Evolutionary conservation across 2,888 invertebrate genomes (phyloP).

Genomic region (Philereme transversata): DNA sequence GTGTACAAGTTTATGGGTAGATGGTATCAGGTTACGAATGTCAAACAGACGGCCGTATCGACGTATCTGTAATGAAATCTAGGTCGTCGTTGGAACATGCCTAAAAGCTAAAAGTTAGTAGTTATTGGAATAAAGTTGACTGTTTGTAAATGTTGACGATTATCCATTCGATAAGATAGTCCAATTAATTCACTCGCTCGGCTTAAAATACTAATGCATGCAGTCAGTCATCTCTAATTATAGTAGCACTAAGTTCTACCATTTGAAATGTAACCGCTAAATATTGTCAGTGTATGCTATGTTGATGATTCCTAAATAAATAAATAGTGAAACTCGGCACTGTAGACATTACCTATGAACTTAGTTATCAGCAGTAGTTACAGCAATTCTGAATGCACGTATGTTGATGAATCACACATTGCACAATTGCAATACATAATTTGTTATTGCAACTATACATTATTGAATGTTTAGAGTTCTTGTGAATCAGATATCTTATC

Average conservation of each 20-base stretch:
- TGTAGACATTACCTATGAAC: background rate
- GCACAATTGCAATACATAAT: background rate
- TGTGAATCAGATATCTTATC: too few relatives aligned
- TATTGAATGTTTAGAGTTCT: background rate
- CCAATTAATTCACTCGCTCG: too few relatives aligned
- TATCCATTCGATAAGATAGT: background rate
- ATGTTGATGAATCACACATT: background rate
- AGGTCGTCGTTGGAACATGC: constrained; percentile 4
- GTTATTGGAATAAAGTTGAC: background rate
- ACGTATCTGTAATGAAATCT: constrained; percentile 23
- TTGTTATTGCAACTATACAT: too few relatives aligned
- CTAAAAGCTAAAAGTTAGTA: background rate
- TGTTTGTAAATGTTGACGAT: background rate
- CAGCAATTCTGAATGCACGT: too few relatives aligned
- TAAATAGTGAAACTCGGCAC: too few relatives aligned
- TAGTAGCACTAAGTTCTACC: too few relatives aligned
- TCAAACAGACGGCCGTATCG: constrained; percentile 22
- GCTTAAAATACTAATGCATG: too few relatives aligned
- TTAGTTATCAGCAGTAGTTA: background rate
- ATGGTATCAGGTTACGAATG: constrained; percentile 34
- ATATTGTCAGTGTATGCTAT: too few relatives aligned
- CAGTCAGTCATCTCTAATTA: too few relatives aligned
- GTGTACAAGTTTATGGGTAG: constrained; percentile 37
- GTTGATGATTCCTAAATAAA: too few relatives aligned
- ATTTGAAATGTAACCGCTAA: too few relatives aligned